phyloP scores from a whole-genome alignment of 2,888 invertebrate species.

The Panopea generosa region DNA sequence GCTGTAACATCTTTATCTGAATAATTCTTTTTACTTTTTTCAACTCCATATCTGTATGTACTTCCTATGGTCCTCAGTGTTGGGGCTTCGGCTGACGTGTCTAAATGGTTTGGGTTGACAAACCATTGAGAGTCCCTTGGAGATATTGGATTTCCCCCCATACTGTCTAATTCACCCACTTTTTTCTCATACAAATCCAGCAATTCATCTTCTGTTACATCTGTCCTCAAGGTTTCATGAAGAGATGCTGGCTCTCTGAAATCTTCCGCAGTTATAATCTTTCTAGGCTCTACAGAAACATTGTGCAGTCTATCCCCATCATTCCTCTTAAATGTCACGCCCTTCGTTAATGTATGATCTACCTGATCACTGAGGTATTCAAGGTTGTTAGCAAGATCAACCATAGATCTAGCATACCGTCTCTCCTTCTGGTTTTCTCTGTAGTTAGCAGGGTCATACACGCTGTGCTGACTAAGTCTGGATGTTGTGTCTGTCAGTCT shows the following conservation, averaged over 20 bases:
- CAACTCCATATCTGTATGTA: conserved; percentile 38
- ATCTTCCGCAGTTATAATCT: conserved; percentile 12
- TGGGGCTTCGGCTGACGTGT: conserved; percentile 48
- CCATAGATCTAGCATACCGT: conserved; percentile 55
- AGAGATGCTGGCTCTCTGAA: conserved; percentile 21
- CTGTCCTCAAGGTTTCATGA: conserved; percentile 45
- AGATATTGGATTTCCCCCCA: conserved; percentile 54
- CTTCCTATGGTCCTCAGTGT: conserved; percentile 52
- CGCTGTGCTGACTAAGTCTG: conserved; percentile 60
- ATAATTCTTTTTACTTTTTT: conserved; percentile 21
- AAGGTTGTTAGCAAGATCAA: conserved; percentile 63
- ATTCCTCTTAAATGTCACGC: conserved; percentile 43
- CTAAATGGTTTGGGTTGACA: conserved; percentile 59
- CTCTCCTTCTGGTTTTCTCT: conserved; percentile 53
- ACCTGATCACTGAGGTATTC: conserved; percentile 64
- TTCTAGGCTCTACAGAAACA: not conserved
- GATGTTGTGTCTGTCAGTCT: conserved; percentile 66
- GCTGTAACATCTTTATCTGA: conserved; percentile 54
- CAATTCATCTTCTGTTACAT: conserved; percentile 47
- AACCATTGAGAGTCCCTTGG: conserved; percentile 58
- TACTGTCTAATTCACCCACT: conserved; percentile 34
- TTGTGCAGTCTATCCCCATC: conserved; percentile 14
- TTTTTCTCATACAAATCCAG: conserved; percentile 50
- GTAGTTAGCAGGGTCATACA: conserved; percentile 63
- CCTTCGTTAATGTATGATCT: conserved; percentile 44